These are phyloP conservation scores for Sipha maydis DNA, from an alignment of 2,888 invertebrate species.

Conservation along the genomic window DNA sequence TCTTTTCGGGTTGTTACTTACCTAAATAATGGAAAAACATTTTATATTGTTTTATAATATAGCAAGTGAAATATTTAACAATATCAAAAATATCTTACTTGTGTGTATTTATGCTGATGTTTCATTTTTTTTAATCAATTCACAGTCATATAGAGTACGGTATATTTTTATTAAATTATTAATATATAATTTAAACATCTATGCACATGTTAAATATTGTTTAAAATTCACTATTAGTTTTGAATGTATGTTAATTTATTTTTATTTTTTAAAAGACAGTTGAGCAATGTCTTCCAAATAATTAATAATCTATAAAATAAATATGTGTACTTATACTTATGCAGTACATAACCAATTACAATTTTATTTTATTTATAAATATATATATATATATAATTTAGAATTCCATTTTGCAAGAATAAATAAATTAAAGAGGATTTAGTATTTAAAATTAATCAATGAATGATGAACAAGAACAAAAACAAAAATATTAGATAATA, in stretches of 20 bases:
- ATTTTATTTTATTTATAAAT: slow-evolving; percentile 34
- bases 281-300: slow-evolving; percentile 24
- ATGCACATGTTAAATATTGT: not conserved
- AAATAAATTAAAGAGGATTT: slow-evolving; percentile 43
- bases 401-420: slow-evolving; percentile 32
- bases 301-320: slow-evolving; percentile 22
- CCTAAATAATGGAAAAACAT: too few relatives aligned
- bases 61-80: too few relatives aligned
- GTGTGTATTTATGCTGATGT: not conserved
- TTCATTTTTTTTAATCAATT: not conserved
- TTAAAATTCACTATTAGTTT: slow-evolving; percentile 5
- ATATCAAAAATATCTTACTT: not conserved
- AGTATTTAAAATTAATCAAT: slow-evolving; percentile 31
- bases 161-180: not conserved
- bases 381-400: slow-evolving; percentile 48
- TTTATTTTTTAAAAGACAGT: slow-evolving; percentile 5
- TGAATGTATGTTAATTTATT: not conserved
- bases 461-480: slow-evolving; percentile 28
- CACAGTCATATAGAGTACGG: not conserved
- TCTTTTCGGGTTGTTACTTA: too few relatives aligned
- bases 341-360: slow-evolving; percentile 34
- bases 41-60: too few relatives aligned
- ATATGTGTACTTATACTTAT: not conserved
- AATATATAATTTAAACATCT: not conserved
- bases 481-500: slow-evolving; percentile 35